These are phyloP conservation scores for Ellobius talpinus DNA, from an alignment of 2,113 vertebrate genomes.

Conservation along the genomic window DNA sequence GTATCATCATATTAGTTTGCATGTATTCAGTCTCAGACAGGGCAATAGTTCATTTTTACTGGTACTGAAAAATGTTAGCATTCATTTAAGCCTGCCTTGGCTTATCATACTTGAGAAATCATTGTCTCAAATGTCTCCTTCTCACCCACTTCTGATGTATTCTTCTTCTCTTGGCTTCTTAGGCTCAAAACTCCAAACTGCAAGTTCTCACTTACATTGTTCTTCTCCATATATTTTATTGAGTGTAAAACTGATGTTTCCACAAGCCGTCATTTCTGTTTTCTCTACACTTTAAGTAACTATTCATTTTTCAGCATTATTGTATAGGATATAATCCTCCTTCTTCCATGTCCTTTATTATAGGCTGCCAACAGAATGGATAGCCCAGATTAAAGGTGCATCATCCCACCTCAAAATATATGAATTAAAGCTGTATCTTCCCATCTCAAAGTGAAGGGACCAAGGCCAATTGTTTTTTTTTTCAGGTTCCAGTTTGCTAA, in stretches of 20 bases:
- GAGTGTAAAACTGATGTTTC: background rate
- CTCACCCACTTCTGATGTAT: accelerated
- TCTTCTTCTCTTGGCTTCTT: background rate
- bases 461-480: no score
- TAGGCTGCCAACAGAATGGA: no score
- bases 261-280: background rate
- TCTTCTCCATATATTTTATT: background rate
- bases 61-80: background rate
- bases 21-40: background rate
- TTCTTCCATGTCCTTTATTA: no score
- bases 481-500: no score
- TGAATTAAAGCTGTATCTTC: background rate
- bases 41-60: slow-evolving; percentile 15
- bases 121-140: background rate
- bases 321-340: background rate
- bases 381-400: no score
- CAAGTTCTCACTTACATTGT: background rate
- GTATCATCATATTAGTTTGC: background rate
- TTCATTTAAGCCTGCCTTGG: background rate
- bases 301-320: background rate
- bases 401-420: background rate
- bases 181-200: background rate
- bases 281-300: background rate
- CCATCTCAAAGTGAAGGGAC: background rate
- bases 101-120: background rate